Conservation (phyloP, 2,113 vertebrate genomes). For the Heptranchias perlo region DNA sequence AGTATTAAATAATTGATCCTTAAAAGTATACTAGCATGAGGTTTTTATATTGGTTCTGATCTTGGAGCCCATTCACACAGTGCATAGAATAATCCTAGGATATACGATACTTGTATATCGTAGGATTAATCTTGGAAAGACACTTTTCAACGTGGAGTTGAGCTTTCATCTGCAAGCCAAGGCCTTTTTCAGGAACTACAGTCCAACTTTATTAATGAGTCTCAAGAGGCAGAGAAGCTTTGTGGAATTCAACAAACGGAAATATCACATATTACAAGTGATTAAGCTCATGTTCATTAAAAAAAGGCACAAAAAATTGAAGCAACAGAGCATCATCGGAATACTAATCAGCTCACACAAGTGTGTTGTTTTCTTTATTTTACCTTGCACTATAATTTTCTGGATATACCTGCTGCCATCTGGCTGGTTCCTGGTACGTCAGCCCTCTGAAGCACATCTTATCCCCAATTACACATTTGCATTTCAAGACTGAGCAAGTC, state of each 20-base stretch:
- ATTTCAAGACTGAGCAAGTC: not conserved
- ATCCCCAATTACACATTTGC: constrained; percentile 29
- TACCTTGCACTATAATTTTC: not conserved
- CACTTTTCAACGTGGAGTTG: not conserved
- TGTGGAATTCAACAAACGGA: constrained; percentile 2
- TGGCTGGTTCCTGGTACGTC: not conserved
- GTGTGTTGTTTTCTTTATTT: not conserved
- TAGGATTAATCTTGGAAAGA: not conserved
- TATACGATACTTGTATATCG: not conserved
- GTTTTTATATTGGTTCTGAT: not conserved
- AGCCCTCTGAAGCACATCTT: not conserved
- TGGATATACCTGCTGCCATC: constrained; percentile 13
- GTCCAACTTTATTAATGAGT: not conserved
- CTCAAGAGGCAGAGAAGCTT: constrained; percentile 24
- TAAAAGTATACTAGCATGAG: not conserved
- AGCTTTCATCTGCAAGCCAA: not conserved
- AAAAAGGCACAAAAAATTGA: not conserved
- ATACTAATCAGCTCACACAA: not conserved
- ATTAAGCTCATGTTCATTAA: not conserved
- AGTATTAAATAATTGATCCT: not conserved
- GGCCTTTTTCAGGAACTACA: not conserved
- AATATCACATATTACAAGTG: not conserved
- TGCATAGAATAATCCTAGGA: not conserved
- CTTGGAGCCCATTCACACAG: not conserved
- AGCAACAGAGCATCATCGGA: not conserved